Percentiles rank a stretch among this genome's conserved stretches.
Conservation (phyloP, 2,888 invertebrate species). For the Nemurella pictetii region DNA sequence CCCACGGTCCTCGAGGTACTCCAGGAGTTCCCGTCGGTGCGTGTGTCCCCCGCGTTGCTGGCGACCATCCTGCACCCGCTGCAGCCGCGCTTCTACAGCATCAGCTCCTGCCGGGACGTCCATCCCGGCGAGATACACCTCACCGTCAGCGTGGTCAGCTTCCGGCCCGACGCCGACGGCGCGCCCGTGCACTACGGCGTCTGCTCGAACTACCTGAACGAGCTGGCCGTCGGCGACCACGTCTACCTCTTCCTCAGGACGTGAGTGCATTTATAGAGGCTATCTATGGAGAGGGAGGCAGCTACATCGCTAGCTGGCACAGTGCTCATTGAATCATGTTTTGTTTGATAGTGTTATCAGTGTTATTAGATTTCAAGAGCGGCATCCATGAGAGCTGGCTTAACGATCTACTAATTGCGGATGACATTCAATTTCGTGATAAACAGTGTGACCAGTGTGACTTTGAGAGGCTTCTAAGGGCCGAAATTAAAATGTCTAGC, state of each 20-base stretch:
- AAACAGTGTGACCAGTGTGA: no score
- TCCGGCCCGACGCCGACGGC: slow-evolving; percentile 71
- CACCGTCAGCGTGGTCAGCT: slow-evolving; percentile 89
- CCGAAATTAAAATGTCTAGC: no score
- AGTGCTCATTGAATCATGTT: no score
- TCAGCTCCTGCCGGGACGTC: slow-evolving; percentile 82
- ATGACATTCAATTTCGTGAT: no score
- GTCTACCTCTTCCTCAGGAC: slow-evolving; percentile 80
- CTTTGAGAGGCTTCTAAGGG: no score
- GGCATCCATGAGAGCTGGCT: no score
- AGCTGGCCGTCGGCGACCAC: slow-evolving; percentile 69
- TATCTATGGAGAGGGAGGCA: not conserved
- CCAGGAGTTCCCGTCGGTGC: slow-evolving; percentile 83
- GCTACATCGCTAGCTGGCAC: no score
- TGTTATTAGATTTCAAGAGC: no score
- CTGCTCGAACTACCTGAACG: slow-evolving; percentile 88
- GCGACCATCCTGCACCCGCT: slow-evolving; percentile 80
- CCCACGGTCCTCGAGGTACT: slow-evolving; percentile 86
- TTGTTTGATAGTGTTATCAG: not conserved
- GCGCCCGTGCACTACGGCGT: slow-evolving; percentile 88
- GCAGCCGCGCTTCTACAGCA: slow-evolving; percentile 92
- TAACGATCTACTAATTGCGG: no score
- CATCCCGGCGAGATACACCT: slow-evolving; percentile 81
- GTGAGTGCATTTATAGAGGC: slow-evolving; percentile 61
- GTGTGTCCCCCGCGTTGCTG: slow-evolving; percentile 78